A percentile compares a stretch with the other conserved stretches of the same genome.
These are phyloP conservation scores for Limnothrissa miodon DNA, from an alignment of 2,113 vertebrate genomes.

Conservation along the genomic window DNA sequence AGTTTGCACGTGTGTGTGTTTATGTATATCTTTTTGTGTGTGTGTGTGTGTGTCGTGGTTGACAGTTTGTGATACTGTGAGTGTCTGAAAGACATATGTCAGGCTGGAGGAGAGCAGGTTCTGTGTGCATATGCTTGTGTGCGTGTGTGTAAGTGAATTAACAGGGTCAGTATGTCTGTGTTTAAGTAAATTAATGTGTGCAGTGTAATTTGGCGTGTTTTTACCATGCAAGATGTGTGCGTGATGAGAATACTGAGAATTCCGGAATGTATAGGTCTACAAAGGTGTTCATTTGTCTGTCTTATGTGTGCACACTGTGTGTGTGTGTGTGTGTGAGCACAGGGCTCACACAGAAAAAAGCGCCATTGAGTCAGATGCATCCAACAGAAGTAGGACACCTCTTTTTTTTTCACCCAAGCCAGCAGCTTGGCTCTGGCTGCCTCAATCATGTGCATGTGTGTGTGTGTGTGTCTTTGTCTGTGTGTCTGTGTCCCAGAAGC, in stretches of 20 bases:
- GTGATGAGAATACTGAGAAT: no score
- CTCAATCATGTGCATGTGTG: neutral
- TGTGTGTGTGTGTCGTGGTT: neutral
- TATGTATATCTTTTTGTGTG: neutral
- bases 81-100: neutral
- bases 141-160: no score
- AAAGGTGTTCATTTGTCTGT: no score
- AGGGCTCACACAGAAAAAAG: neutral
- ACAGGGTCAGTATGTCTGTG: neutral
- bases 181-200: neutral
- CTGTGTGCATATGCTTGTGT: neutral
- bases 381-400: neutral
- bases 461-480: conserved; percentile 8
- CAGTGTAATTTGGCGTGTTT: no score
- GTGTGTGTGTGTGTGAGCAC: conserved; percentile 7
- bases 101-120: neutral
- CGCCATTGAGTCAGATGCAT: neutral
- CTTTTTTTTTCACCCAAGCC: neutral
- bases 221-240: no score
- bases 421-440: neutral
- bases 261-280: no score
- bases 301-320: neutral
- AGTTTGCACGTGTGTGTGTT: neutral
- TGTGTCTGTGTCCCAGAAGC: neutral
- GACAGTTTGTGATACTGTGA: neutral